Evolutionary conservation across 2,113 vertebrate genomes (phyloP).

Genomic region (Agelaius phoeniceus): DNA sequence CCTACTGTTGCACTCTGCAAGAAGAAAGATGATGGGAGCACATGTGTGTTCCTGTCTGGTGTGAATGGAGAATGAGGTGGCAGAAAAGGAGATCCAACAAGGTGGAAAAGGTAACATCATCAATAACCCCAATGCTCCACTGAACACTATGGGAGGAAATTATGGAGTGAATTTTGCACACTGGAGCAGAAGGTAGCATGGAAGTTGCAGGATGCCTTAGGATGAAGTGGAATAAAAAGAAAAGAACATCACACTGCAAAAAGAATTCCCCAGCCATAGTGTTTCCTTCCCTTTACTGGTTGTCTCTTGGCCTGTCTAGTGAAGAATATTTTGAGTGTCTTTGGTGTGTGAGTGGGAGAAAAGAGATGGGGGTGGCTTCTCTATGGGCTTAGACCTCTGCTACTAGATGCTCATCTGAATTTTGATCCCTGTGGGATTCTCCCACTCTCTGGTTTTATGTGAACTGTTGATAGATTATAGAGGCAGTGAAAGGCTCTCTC

Average conservation of each 20-base stretch:
- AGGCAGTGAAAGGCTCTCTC: background rate
- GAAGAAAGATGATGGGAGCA: background rate
- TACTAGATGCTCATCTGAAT: background rate
- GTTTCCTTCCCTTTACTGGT: background rate
- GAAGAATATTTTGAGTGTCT: background rate
- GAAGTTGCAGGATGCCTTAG: background rate
- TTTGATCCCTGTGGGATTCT: background rate
- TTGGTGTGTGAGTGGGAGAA: background rate
- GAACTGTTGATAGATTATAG: background rate
- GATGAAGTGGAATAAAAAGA: background rate
- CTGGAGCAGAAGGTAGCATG: background rate
- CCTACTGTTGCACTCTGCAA: background rate
- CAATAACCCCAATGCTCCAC: background rate
- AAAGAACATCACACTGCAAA: background rate
- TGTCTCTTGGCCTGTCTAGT: background rate
- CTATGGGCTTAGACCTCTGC: background rate
- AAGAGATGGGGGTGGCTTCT: background rate
- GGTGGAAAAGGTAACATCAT: background rate
- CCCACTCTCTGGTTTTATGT: background rate
- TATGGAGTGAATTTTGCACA: background rate
- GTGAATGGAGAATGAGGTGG: background rate
- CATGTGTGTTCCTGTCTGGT: fast-evolving
- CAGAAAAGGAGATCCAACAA: background rate
- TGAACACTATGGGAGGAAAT: fast-evolving
- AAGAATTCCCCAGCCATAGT: background rate